A percentile compares a stretch with the other conserved stretches of the same genome.
These are phyloP conservation scores for Diplosoma virens DNA, from an alignment of 23 tunicate genomes.

Conservation along the genomic window DNA sequence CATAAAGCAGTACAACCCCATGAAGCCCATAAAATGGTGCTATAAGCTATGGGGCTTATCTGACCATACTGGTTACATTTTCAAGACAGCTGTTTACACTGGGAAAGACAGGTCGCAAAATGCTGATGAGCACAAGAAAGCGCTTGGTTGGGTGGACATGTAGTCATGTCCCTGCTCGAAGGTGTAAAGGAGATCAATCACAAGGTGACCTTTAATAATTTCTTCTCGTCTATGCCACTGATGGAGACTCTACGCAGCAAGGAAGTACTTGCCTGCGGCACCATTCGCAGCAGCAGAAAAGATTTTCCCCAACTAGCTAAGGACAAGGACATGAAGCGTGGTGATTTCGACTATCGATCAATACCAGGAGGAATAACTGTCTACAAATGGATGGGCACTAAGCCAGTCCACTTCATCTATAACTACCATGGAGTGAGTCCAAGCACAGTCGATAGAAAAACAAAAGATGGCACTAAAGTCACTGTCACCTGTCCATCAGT, in stretches of 20 bases:
- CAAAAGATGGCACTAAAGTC: background rate
- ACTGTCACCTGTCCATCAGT: background rate
- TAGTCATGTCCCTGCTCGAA: background rate
- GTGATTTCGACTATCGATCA: slow-evolving; percentile 2
- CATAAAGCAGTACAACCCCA: slow-evolving; percentile 28
- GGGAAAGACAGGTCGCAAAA: background rate
- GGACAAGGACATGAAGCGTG: slow-evolving; percentile 1
- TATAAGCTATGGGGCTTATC: slow-evolving; percentile 15
- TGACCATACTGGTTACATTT: slow-evolving; percentile 1
- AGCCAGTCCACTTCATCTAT: slow-evolving; percentile 25
- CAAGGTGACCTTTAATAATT: slow-evolving; percentile 16
- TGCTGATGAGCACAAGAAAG: no score
- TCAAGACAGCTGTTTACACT: background rate
- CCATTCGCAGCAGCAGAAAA: slow-evolving; percentile 12
- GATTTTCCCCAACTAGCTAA: background rate
- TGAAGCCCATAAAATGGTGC: slow-evolving; percentile 25
- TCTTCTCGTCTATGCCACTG: background rate
- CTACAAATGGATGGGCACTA: slow-evolving; percentile 9
- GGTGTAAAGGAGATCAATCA: background rate
- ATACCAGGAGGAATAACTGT: background rate
- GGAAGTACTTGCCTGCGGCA: slow-evolving; percentile 20
- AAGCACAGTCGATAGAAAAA: background rate
- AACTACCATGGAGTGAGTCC: background rate
- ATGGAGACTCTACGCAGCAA: background rate
- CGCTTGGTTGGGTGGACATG: slow-evolving; percentile 10